Evolutionary conservation across 2,797 vertebrate genomes (phyloP).

Genomic region (Pangasius sanitwongsei): DNA sequence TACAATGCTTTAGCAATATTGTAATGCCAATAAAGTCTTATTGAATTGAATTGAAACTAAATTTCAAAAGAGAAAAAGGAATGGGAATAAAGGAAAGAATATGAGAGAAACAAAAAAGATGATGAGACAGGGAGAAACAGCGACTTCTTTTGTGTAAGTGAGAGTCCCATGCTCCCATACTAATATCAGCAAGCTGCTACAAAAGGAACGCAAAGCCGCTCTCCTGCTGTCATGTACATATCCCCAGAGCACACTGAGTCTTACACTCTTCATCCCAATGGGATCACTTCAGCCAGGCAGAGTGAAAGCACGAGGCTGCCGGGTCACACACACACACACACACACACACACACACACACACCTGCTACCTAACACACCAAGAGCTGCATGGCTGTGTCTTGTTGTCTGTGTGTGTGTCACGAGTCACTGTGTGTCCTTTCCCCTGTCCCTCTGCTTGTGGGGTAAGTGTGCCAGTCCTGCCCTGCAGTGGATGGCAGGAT

Average conservation of each 20-base stretch:
- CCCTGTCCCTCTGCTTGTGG: constrained; percentile 54
- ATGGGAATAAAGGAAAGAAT: neutral
- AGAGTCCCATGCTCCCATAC: constrained; percentile 30
- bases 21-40: neutral
- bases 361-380: constrained; percentile 42
- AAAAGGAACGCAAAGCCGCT: constrained; percentile 38
- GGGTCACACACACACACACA: neutral
- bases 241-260: neutral
- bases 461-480: constrained; percentile 60
- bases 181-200: constrained; percentile 34
- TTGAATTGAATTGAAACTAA: neutral
- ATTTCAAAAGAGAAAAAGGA: neutral
- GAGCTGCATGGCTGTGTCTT: constrained; percentile 70
- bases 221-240: constrained; percentile 33
- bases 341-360: constrained; percentile 35
- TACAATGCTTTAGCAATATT: neutral
- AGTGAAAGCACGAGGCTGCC: neutral
- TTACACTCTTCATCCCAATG: constrained; percentile 20
- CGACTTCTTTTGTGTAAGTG: constrained; percentile 6
- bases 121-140: constrained; percentile 5
- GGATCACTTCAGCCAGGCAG: neutral
- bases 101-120: neutral
- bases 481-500: constrained; percentile 42
- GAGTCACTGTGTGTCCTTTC: constrained; percentile 56
- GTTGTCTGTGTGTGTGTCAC: constrained; percentile 49